These are phyloP conservation scores for Marisa cornuarietis DNA, from an alignment of 1,140 invertebrate species.

Conservation along the genomic window DNA sequence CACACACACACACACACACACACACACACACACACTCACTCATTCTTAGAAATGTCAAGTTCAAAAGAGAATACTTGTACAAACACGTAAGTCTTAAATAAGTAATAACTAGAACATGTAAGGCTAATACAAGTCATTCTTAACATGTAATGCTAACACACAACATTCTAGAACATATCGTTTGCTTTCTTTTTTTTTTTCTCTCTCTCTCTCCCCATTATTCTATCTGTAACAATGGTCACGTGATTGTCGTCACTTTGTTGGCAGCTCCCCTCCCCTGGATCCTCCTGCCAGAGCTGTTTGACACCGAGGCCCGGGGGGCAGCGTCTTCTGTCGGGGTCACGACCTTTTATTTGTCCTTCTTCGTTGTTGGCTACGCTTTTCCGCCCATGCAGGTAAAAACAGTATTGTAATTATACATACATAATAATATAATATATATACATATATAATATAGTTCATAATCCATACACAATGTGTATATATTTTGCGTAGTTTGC, in stretches of 20 bases:
- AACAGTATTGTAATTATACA: too few species aligned
- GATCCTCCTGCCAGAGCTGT: not conserved
- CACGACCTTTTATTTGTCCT: not conserved
- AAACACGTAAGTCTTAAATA: not conserved
- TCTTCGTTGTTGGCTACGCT: not conserved
- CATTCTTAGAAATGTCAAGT: not conserved
- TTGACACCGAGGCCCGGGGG: too few species aligned
- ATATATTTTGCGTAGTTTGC: too few species aligned
- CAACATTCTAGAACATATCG: too few species aligned
- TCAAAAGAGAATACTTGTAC: not conserved
- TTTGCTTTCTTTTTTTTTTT: conserved; percentile 4
- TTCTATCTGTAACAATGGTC: not conserved
- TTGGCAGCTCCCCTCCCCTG: not conserved
- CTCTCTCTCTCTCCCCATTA: conserved; percentile 3
- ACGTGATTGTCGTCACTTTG: not conserved
- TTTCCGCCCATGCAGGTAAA: not conserved
- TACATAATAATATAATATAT: too few species aligned
- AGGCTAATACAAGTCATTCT: not conserved
- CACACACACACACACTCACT: conserved; percentile 17
- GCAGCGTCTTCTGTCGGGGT: not conserved
- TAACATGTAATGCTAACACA: not conserved
- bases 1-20: conserved; percentile 17
- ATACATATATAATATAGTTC: too few species aligned
- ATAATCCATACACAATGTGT: too few species aligned
- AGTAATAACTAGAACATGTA: not conserved